A percentile compares a stretch with the other conserved stretches of the same genome.
Evolutionary conservation across 2,113 vertebrate genomes (phyloP).

Genomic region (Albula glossodonta): DNA sequence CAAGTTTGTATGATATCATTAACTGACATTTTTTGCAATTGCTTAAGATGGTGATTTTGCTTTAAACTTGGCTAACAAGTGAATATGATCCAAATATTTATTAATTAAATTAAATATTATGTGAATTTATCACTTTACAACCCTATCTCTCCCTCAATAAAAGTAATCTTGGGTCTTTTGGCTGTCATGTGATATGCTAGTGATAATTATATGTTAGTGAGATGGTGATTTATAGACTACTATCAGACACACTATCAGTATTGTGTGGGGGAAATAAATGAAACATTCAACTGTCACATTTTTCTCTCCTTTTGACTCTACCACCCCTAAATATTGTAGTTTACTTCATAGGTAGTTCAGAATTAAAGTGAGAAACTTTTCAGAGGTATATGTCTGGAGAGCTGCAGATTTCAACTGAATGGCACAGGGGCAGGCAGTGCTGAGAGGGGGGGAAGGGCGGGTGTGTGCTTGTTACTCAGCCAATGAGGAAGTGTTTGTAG

Average conservation of each 20-base stretch:
- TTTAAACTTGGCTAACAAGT: background rate
- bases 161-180: background rate
- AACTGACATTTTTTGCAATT: background rate
- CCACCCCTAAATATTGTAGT: background rate
- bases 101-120: background rate
- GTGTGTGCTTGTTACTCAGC: slow-evolving; percentile 55
- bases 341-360: background rate
- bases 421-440: too few relatives aligned
- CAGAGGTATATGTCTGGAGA: background rate
- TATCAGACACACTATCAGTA: background rate
- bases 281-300: background rate
- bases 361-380: background rate
- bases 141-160: background rate
- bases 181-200: background rate
- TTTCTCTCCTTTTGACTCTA: background rate
- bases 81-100: background rate
- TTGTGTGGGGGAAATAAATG: background rate
- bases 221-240: background rate
- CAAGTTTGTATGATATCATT: too few relatives aligned
- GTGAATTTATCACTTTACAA: background rate
- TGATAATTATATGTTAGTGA: background rate
- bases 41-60: background rate
- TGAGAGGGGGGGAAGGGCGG: slow-evolving; percentile 41
- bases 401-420: background rate
- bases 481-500: slow-evolving; percentile 53